These are phyloP conservation scores for Lichenostomus cassidix DNA, from an alignment of 2,113 vertebrate genomes.

Conservation along the genomic window DNA sequence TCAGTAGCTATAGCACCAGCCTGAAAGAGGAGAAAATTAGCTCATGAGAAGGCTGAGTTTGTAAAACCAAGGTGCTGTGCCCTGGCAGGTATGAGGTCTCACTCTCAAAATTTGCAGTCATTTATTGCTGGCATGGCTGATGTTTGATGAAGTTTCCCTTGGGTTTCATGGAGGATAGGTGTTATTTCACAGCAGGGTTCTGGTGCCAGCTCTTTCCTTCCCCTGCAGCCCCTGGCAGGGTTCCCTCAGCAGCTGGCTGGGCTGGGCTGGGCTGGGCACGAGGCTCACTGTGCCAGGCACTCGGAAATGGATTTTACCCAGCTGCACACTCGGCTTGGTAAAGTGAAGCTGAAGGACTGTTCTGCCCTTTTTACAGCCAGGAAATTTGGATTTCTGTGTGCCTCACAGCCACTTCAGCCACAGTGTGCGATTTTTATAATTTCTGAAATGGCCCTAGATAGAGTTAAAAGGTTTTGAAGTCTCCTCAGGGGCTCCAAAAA, in stretches of 20 bases:
- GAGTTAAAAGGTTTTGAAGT: not conserved
- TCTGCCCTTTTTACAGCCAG: not conserved
- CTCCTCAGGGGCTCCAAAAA: not conserved
- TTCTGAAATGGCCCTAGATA: not conserved
- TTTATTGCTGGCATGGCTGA: not conserved
- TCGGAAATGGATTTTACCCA: not conserved
- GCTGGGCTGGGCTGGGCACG: not conserved
- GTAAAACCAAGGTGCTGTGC: not conserved
- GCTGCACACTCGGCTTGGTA: not conserved
- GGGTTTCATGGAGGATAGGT: not conserved
- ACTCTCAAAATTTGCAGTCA: not conserved
- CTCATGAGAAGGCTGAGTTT: not conserved
- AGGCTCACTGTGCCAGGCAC: not conserved
- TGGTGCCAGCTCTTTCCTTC: not conserved
- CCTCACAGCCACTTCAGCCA: not conserved
- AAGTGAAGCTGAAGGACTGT: not conserved
- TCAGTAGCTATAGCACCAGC: not conserved
- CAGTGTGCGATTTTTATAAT: not conserved
- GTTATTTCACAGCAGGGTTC: not conserved
- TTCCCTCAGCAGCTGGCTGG: not conserved
- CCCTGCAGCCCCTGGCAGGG: not conserved
- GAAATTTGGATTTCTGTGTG: not conserved
- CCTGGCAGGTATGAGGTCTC: not conserved
- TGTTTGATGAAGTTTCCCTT: not conserved
- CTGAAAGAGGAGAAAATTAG: not conserved